Evolutionary conservation across 2,113 vertebrate species (phyloP), one percentile per base, ranked within the genome.

Genomic region (Cephalopholis sonnerati): DNA sequence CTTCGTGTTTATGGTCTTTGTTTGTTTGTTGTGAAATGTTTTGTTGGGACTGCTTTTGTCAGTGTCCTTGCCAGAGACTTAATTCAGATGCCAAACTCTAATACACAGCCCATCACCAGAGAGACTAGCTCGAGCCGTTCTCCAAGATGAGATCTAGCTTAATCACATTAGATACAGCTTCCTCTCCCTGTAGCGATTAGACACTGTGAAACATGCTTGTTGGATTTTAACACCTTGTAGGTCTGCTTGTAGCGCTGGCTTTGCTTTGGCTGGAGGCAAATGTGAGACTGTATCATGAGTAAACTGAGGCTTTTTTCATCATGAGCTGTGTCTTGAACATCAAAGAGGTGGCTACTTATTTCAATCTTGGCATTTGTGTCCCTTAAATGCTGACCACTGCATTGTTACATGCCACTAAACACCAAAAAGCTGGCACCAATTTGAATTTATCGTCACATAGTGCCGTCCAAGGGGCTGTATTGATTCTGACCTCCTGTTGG

Each of bases 131-230:
- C 0, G 2, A 81, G 54, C 62, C 25, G 13, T 65, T 73, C 57
- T 81, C 24, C 39, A 29, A 73, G 46, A 90, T 57, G 50, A 46
- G 65, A 67, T 76, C 61, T 59, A 61, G 27, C 57, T 67, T 86
- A 86, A 91, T 91, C 54, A 29, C 78, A 77, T 91, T 80, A 83
- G 77, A 79, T 77, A 12, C 77, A 79, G 74, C 77, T 65, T 79
- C 41, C 25, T 77, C 20, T 2, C 51, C 62, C 61, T 67, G 36
- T 6, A 61, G 73, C 2, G 24, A 83, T 74, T 71, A 79, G 22
- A 77, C 48, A 16, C 74, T 55, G 68, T 29, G 58, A 69, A 44
- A 87, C 85, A 85, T 24, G 50, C 72, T 58, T 1, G 44, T 73
- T 0, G 24, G 53, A 32, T 74, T 77, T 67, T 44, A 77, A 81